These are phyloP conservation scores for Gobio occitaniae DNA, from an alignment of 2,797 vertebrate species.

Conservation along the genomic window DNA sequence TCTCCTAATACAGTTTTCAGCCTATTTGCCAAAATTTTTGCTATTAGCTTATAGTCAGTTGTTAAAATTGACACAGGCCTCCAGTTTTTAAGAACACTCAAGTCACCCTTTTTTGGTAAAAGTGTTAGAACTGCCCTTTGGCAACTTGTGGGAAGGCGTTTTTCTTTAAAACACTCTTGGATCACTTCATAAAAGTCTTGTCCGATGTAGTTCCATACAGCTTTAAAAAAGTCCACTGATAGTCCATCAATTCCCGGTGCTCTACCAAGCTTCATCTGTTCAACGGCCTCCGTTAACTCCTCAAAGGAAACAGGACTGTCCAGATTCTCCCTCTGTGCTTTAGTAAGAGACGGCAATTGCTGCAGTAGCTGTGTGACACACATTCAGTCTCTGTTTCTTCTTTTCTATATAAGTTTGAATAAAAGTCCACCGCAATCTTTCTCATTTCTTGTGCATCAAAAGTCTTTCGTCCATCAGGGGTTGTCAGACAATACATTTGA, in stretches of 20 bases:
- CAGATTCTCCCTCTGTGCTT: neutral
- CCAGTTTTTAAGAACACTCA: neutral
- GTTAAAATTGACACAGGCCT: slow-evolving; percentile 10
- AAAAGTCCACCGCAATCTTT: no score
- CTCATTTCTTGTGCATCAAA: no score
- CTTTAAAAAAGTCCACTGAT: neutral
- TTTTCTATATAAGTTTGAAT: no score
- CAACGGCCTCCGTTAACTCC: neutral
- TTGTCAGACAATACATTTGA: neutral
- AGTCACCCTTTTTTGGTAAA: neutral
- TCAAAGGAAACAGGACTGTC: neutral
- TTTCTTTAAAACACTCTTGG: slow-evolving; percentile 19
- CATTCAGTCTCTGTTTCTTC: neutral
- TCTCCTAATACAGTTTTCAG: neutral
- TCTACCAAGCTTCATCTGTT: neutral
- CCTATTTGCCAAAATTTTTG: neutral
- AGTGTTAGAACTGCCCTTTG: neutral
- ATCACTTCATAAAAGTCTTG: neutral
- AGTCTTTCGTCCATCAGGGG: no score
- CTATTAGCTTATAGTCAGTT: neutral
- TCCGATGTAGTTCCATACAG: neutral
- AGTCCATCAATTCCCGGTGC: slow-evolving; percentile 1
- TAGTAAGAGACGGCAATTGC: neutral
- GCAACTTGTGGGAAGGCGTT: neutral
- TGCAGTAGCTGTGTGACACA: neutral